phyloP scores from a whole-genome alignment of 30 jellyfish, hydroid and myxozoan species.

The Turritopsis dohrnii region DNA sequence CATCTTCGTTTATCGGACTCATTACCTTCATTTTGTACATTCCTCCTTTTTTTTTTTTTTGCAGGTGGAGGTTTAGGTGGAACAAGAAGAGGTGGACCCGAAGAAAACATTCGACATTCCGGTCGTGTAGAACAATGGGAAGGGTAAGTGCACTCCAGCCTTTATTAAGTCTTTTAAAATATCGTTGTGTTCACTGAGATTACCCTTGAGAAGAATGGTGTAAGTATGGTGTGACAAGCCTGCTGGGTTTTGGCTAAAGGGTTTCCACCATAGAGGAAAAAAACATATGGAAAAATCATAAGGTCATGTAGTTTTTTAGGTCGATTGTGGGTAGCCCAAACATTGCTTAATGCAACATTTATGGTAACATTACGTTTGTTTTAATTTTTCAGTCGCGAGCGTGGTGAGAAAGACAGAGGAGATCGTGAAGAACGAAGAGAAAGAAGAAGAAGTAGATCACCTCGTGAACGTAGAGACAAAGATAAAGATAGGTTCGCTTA shows the following conservation, averaged over 20 bases:
- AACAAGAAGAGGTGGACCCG: constrained; percentile 89
- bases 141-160: constrained; percentile 31
- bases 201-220: too few species aligned
- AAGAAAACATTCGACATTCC: constrained; percentile 69
- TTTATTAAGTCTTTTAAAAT: not conserved
- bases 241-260: too few species aligned
- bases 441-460: constrained; percentile 43
- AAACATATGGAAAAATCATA: too few species aligned
- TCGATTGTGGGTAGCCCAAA: not conserved
- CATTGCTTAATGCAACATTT: not conserved
- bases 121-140: constrained; percentile 89
- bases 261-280: too few species aligned
- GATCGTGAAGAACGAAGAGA: constrained; percentile 60
- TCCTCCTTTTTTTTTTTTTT: too few species aligned
- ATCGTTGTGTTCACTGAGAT: not conserved
- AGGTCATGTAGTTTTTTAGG: not conserved
- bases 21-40: too few species aligned
- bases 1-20: too few species aligned
- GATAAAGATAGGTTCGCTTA: not conserved
- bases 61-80: constrained; percentile 99
- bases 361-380: not conserved
- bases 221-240: too few species aligned
- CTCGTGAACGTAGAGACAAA: constrained; percentile 32
- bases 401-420: constrained; percentile 50
- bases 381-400: constrained; percentile 21